phyloP scores from a whole-genome alignment of 2,888 invertebrate species.

The Apoda limacodes region DNA sequence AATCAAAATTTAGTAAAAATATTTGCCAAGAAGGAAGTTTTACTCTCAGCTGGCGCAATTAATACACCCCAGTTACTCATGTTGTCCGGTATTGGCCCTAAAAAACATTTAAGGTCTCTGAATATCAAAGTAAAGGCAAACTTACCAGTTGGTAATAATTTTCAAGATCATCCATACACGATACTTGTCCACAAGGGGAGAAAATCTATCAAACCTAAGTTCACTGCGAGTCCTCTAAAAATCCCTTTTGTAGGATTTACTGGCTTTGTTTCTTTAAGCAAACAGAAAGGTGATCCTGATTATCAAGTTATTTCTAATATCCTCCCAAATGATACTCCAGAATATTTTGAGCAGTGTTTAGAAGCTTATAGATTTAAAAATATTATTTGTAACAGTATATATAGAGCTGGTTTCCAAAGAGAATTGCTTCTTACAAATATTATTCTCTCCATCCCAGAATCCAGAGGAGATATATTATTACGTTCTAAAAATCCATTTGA shows the following conservation, averaged over 20 bases:
- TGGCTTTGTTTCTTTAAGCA: slow-evolving; percentile 25
- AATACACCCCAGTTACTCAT: slow-evolving; percentile 28
- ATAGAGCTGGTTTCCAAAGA: slow-evolving; percentile 21
- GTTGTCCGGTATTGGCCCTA: slow-evolving; percentile 25
- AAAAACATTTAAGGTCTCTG: slow-evolving; percentile 47
- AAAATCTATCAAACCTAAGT: slow-evolving; percentile 40
- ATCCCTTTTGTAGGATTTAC: slow-evolving; percentile 19
- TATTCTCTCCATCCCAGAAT: slow-evolving; percentile 32
- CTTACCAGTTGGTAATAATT: slow-evolving; percentile 32
- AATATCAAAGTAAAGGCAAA: slow-evolving; percentile 26
- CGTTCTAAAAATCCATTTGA: slow-evolving; percentile 28
- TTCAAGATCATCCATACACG: slow-evolving; percentile 27
- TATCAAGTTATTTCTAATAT: slow-evolving; percentile 23
- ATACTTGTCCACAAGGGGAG: slow-evolving; percentile 20
- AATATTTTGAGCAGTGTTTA: slow-evolving; percentile 18
- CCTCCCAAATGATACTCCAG: slow-evolving; percentile 9
- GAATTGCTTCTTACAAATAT: slow-evolving; percentile 21
- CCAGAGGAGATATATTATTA: slow-evolving; percentile 36
- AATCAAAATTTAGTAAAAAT: slow-evolving; percentile 13
- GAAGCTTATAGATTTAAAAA: slow-evolving; percentile 59
- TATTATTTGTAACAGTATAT: slow-evolving; percentile 23
- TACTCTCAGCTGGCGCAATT: slow-evolving; percentile 46
- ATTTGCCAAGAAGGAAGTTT: slow-evolving; percentile 24
- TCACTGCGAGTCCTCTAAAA: slow-evolving; percentile 20
- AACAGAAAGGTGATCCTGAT: slow-evolving; percentile 22